phyloP scores from a whole-genome alignment of 92 coral and sea anemone species.

The Heliopora coerulea region DNA sequence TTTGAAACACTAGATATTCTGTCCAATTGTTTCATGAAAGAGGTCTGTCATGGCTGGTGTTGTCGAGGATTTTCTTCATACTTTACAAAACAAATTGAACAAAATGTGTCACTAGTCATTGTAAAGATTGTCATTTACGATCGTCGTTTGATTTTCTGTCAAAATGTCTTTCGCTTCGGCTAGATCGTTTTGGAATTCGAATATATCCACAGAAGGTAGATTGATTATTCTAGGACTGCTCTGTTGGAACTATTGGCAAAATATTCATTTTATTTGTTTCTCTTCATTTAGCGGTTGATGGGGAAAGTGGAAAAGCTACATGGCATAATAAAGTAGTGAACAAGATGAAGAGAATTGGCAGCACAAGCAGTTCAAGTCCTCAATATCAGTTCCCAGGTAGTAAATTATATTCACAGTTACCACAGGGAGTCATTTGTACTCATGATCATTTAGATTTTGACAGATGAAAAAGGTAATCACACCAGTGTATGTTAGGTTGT shows the following conservation, averaged over 20 bases:
- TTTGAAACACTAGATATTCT: neutral
- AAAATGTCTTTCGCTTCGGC: constrained; percentile 35
- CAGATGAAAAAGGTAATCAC: too few species aligned
- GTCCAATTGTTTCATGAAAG: neutral
- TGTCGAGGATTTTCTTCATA: too few species aligned
- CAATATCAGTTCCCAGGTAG: constrained; percentile 24
- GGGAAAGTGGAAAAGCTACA: constrained; percentile 30
- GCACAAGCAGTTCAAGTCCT: constrained; percentile 23
- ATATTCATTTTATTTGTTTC: constrained; percentile 13
- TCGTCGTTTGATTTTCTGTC: neutral
- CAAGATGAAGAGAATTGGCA: constrained; percentile 27
- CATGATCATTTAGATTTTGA: too few species aligned
- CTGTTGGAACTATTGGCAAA: neutral
- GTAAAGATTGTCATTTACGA: neutral
- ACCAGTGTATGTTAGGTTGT: too few species aligned
- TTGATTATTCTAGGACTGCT: neutral
- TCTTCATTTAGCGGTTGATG: constrained; percentile 13
- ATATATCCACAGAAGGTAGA: constrained; percentile 1
- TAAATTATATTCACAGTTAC: neutral
- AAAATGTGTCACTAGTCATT: neutral
- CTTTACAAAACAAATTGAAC: neutral
- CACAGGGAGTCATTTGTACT: too few species aligned
- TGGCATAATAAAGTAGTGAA: constrained; percentile 38
- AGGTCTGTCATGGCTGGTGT: too few species aligned
- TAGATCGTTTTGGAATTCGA: constrained; percentile 31